These are phyloP conservation scores for Yponomeuta cagnagella DNA, from an alignment of 2,888 invertebrate species.

Conservation along the genomic window DNA sequence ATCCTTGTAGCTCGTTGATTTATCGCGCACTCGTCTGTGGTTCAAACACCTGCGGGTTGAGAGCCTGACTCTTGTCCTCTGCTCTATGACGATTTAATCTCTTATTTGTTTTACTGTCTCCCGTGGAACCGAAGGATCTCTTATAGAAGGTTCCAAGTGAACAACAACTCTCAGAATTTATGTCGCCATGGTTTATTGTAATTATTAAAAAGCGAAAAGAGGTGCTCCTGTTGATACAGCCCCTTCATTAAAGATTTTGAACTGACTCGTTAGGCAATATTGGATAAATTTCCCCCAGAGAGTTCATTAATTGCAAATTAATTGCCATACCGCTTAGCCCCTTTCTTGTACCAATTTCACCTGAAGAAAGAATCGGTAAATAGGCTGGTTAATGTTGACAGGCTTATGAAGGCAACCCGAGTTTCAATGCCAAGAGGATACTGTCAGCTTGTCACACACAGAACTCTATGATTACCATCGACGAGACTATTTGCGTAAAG, in stretches of 20 bases:
- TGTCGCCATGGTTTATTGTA: neutral
- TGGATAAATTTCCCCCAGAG: slow-evolving; percentile 57
- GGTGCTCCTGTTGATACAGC: slow-evolving; percentile 18
- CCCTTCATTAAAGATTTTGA: slow-evolving; percentile 40
- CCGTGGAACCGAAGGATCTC: too few species aligned
- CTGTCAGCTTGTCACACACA: slow-evolving; percentile 1
- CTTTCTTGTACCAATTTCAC: slow-evolving; percentile 39
- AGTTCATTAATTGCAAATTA: slow-evolving; percentile 67
- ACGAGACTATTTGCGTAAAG: neutral
- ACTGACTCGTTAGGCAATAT: slow-evolving; percentile 56
- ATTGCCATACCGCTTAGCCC: slow-evolving; percentile 67
- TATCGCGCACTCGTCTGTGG: slow-evolving; percentile 34
- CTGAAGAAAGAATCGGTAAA: neutral
- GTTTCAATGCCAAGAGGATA: neutral
- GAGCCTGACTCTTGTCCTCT: neutral
- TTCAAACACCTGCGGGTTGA: neutral
- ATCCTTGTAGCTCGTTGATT: slow-evolving; percentile 47
- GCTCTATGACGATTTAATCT: neutral
- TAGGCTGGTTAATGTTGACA: neutral
- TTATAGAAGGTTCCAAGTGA: too few species aligned
- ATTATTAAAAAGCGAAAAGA: neutral
- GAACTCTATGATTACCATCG: neutral
- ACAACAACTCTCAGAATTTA: too few species aligned
- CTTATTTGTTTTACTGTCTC: too few species aligned
- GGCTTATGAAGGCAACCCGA: neutral